These are phyloP conservation scores for Hydractinia echinata DNA, from an alignment of 30 jellyfish, hydroid and myxozoan species.

Conservation along the genomic window DNA sequence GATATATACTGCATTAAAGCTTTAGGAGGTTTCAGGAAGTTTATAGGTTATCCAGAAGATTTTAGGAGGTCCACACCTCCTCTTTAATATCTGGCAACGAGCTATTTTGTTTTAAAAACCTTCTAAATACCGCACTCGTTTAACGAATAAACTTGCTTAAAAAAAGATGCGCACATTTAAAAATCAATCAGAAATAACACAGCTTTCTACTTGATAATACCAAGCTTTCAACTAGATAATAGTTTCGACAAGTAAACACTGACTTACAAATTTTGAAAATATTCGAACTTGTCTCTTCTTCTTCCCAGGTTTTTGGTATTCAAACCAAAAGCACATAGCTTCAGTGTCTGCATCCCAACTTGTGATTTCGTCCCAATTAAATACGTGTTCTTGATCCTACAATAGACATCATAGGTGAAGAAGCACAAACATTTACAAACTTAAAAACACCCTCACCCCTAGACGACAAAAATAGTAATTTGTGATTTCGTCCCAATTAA, in stretches of 20 bases:
- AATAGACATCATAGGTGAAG: neutral
- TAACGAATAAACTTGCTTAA: too few species aligned
- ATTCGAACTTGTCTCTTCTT: conserved; percentile 77
- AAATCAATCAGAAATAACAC: too few species aligned
- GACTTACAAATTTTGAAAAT: conserved; percentile 59
- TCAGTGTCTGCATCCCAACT: conserved; percentile 93
- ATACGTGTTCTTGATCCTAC: conserved; percentile 74
- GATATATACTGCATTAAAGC: too few species aligned
- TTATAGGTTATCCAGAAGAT: too few species aligned
- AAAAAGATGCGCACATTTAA: too few species aligned
- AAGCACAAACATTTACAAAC: neutral
- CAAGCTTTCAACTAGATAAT: neutral
- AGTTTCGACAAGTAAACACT: neutral
- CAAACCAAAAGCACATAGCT: conserved; percentile 78
- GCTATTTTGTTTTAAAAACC: too few species aligned
- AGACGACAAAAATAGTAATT: conserved; percentile 8
- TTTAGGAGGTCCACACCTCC: too few species aligned
- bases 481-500: conserved; percentile 74
- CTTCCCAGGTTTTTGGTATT: conserved; percentile 77
- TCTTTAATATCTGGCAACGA: too few species aligned
- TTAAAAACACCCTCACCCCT: neutral
- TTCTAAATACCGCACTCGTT: too few species aligned
- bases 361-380: conserved; percentile 79
- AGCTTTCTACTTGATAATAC: too few species aligned
- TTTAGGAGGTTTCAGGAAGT: too few species aligned